These are phyloP conservation scores for Platanista minor DNA, from an alignment of 2,113 vertebrate genomes.

Conservation along the genomic window DNA sequence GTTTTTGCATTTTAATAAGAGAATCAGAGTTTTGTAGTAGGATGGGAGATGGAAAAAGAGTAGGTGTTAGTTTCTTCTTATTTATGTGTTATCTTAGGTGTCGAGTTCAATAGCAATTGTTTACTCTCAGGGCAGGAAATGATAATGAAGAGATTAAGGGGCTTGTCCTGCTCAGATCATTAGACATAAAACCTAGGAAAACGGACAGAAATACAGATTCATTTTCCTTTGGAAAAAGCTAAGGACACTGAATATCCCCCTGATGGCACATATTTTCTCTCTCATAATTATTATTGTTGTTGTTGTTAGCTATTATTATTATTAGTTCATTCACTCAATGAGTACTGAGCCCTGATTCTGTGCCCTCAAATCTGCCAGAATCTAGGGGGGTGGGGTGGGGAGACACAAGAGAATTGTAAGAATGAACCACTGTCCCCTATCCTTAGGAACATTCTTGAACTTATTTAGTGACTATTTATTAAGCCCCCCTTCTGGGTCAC, in stretches of 20 bases:
- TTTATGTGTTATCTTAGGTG: slow-evolving; percentile 38
- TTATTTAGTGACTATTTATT: neutral
- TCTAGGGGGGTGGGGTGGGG: neutral
- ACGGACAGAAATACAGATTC: neutral
- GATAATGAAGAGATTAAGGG: neutral
- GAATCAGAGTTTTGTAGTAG: slow-evolving; percentile 42
- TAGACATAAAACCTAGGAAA: neutral
- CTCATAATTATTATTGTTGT: neutral
- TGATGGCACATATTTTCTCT: neutral
- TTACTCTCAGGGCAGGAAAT: slow-evolving; percentile 61
- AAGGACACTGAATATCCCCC: neutral
- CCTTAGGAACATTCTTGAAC: neutral
- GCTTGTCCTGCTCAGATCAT: slow-evolving; percentile 51
- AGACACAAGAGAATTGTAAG: neutral
- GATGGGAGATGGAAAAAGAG: slow-evolving; percentile 33
- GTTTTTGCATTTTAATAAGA: slow-evolving; percentile 35
- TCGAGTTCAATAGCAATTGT: slow-evolving; percentile 34
- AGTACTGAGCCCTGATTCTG: neutral
- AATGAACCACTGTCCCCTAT: neutral
- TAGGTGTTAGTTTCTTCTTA: neutral
- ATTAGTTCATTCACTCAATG: neutral
- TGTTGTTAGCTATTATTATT: neutral
- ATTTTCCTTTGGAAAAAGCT: neutral
- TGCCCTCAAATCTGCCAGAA: neutral
- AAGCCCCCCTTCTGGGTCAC: neutral